Base-by-base conservation (phyloP, 1,140 invertebrate genomes). In the Ptiloglossa arizonensis region DNA sequence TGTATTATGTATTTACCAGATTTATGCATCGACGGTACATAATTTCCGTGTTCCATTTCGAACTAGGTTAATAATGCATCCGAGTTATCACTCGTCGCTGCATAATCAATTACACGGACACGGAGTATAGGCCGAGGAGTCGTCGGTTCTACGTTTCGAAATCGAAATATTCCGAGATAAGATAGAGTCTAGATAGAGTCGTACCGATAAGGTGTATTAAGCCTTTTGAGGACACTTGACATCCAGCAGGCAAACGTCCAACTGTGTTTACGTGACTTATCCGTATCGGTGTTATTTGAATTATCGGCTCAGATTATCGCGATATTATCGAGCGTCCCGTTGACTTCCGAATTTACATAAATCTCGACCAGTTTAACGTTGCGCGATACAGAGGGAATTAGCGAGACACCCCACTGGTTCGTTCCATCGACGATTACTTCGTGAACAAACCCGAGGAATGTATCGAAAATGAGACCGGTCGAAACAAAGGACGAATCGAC, bases 221-320 rank as follows among this genome's bases (percentile, higher is more conserved):
- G 44, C 9, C 52, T 44, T 74, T 32, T 35, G 44, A 79, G 54
- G 27, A 41, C 64, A 48, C 54, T 50, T 67, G 17, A 71, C 52
- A 63, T 22, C 35, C 54, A 56, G 57, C 27, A 72, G 66, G 35
- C 41, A 62, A 59, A 74, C n/a, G 24, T 5, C 44, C 64, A 22
- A 74, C 44, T 50, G 59, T 70, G 75, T 72, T 79, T 79, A 71
- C 79, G 82, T 81, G 79, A 80, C 69, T 84, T 74, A 85, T 84
- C 79, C 79, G 46, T 67, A 72, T 62, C 73, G 66, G 41, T 67
- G 68, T 68, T 80, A 72, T 60, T 81, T 70, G 85, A 87, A 68
- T 82, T 83, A 87, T 88, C 87, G 57, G 19, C 32, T 2, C 62
- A 82, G 84, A 88, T 87, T 86, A 85, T 87, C 69, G 52, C 68